Conservation (phyloP, 2,113 vertebrate genomes). For the Hyperoodon ampullatus region DNA sequence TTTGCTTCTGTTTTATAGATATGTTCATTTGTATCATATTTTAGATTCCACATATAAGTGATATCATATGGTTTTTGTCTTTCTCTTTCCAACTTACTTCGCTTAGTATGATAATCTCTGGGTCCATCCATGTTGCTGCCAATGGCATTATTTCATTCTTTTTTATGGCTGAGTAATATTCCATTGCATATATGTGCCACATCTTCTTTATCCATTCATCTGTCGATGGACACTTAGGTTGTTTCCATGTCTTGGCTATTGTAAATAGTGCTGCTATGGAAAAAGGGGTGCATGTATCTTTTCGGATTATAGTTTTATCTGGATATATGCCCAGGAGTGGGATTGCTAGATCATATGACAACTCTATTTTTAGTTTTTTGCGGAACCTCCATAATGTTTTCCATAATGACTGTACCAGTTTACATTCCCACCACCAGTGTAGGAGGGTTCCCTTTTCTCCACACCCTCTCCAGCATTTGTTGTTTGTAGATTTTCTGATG, state of each 20-base stretch:
- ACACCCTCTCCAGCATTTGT: background rate
- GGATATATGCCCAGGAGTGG: background rate
- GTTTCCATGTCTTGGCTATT: background rate
- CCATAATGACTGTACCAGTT: background rate
- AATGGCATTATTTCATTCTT: background rate
- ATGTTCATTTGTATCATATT: too few species aligned
- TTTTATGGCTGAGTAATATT: background rate
- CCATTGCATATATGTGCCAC: background rate
- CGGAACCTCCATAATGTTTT: background rate
- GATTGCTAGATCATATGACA: background rate
- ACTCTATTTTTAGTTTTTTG: background rate
- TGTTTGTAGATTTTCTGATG: background rate
- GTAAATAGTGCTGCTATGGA: background rate
- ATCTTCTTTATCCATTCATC: background rate
- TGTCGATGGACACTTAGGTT: background rate
- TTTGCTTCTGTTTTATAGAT: too few species aligned
- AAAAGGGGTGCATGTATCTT: background rate
- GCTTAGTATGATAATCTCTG: background rate
- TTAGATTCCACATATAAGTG: too few species aligned
- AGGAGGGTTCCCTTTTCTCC: background rate
- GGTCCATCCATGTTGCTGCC: too few species aligned
- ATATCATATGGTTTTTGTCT: too few species aligned
- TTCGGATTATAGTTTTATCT: background rate
- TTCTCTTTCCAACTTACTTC: background rate
- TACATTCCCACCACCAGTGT: background rate